Percentiles rank a stretch among this genome's conserved stretches.
phyloP scores from a whole-genome alignment of 2,113 vertebrate species.

The Otocyon megalotis region DNA sequence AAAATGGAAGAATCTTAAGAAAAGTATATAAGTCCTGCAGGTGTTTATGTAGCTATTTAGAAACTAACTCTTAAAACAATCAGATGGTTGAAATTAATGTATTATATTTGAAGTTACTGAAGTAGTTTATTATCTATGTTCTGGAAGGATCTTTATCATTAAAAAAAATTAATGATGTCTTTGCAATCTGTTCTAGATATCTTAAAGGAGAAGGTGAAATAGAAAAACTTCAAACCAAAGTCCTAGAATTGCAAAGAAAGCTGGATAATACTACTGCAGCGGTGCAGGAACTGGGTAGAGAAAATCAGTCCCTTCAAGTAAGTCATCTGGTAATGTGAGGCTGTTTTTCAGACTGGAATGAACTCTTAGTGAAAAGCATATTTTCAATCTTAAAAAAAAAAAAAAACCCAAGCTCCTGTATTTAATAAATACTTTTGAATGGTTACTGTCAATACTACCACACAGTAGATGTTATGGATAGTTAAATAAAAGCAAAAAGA shows the following conservation, averaged over 20 bases:
- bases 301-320: conserved; percentile 99
- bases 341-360: neutral
- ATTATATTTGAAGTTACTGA: conserved; percentile 39
- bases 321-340: neutral
- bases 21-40: neutral
- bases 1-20: neutral
- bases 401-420: neutral
- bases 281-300: conserved; percentile 98
- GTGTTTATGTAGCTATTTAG: conserved; percentile 37
- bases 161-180: neutral
- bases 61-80: neutral
- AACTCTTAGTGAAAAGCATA: neutral
- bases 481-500: conserved; percentile 4
- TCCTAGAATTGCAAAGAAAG: conserved; percentile 95
- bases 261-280: conserved; percentile 98
- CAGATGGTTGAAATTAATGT: conserved; percentile 32
- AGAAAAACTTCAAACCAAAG: conserved; percentile 97
- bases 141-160: neutral
- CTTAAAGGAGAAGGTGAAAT: conserved; percentile 98
- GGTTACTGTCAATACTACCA: neutral
- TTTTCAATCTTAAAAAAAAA: neutral
- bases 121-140: conserved; percentile 26
- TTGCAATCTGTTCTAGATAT: conserved; percentile 88
- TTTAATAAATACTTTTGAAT: conserved; percentile 31
- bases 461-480: neutral